Conservation (phyloP, 2,797 vertebrate species). For the Numenius phaeopus region DNA sequence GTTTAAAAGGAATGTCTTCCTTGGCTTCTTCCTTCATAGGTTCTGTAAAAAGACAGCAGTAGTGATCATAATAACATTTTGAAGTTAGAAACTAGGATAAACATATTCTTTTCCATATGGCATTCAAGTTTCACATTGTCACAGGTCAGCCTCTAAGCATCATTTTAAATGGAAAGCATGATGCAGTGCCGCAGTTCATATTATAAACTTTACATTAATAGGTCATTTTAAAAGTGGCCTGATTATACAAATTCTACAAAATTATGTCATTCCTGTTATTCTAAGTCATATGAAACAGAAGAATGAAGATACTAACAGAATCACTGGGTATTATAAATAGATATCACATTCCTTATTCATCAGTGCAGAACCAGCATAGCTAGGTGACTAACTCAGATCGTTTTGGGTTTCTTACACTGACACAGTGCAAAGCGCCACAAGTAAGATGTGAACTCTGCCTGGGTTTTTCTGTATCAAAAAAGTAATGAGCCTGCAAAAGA, state of each 20-base stretch:
- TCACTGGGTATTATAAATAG: neutral
- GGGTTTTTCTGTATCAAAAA: neutral
- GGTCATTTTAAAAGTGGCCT: neutral
- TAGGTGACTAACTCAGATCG: neutral
- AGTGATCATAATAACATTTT: neutral
- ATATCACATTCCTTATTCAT: neutral
- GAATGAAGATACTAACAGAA: neutral
- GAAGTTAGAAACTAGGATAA: neutral
- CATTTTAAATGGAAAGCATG: neutral
- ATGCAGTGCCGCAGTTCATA: neutral
- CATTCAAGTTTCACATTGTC: neutral
- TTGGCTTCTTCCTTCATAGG: neutral
- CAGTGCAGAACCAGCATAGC: neutral
- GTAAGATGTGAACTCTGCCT: neutral
- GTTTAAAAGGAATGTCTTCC: neutral
- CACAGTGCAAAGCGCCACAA: neutral
- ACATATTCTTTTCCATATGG: neutral
- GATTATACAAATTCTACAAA: neutral
- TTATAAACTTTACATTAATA: neutral
- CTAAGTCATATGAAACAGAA: neutral
- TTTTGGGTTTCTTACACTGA: neutral
- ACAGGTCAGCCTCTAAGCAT: neutral
- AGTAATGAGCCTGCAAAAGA: neutral
- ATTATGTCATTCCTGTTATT: neutral
- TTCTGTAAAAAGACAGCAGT: neutral